phyloP scores from a whole-genome alignment of 2,797 vertebrate species.

The Garrulus glandarius region DNA sequence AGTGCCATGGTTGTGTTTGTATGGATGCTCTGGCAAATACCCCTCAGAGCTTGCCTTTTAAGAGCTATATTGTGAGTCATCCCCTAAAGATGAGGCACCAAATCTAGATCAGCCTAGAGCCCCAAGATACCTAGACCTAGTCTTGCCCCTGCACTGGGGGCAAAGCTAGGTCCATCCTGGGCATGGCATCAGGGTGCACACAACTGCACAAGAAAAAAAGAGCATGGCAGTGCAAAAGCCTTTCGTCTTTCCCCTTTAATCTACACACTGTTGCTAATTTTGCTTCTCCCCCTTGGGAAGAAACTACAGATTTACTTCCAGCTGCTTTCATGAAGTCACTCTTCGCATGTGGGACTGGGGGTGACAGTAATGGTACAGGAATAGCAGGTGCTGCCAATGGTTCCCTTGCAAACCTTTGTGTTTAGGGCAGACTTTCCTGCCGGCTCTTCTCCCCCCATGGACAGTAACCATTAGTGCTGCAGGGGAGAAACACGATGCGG shows the following conservation, averaged over 20 bases:
- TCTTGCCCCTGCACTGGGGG: background rate
- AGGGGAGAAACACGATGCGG: background rate
- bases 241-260: background rate
- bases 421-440: background rate
- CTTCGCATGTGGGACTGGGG: background rate
- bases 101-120: background rate
- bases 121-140: background rate
- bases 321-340: background rate
- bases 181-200: fast-evolving
- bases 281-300: background rate
- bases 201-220: background rate
- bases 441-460: background rate
- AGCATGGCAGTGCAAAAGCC: background rate
- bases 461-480: background rate
- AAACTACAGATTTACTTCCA: background rate
- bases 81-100: background rate
- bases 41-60: background rate
- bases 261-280: background rate
- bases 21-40: background rate
- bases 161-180: background rate
- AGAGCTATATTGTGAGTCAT: background rate
- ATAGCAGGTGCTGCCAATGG: background rate
- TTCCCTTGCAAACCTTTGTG: background rate
- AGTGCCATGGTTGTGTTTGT: background rate
- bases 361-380: background rate